A percentile compares a stretch with the other conserved stretches of the same genome.
These are phyloP conservation scores for Varecia variegata DNA, from an alignment of 2,797 vertebrate species.

Conservation along the genomic window DNA sequence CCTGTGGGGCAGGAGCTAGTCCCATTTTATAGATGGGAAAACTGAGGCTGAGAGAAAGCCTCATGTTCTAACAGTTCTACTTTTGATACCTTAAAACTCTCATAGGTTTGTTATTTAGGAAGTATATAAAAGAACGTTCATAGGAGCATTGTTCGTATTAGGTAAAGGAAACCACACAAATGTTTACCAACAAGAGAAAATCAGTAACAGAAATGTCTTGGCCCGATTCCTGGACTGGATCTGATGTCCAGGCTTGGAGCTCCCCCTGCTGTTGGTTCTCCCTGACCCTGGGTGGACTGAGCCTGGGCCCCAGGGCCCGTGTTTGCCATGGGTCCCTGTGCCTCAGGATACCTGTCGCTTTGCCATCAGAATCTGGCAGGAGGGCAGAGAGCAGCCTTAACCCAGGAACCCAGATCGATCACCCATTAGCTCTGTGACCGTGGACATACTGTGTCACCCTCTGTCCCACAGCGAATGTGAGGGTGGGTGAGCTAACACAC, in stretches of 20 bases:
- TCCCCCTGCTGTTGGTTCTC: conserved; percentile 59
- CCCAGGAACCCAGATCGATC: not conserved
- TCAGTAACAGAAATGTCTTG: not conserved
- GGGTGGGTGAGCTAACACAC: rapidly evolving
- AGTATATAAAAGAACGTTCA: not conserved
- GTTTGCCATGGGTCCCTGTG: not conserved
- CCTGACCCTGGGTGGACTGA: not conserved
- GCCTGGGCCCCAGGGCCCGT: no score
- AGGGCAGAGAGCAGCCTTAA: no score
- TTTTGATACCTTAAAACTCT: not conserved
- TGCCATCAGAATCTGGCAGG: not conserved
- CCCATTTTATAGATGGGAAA: not conserved
- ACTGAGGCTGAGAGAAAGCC: not conserved
- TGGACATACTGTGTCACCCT: not conserved
- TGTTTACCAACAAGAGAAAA: not conserved
- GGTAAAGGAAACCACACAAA: not conserved
- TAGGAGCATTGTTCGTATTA: no score
- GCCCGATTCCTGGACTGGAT: not conserved
- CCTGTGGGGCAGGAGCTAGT: rapidly evolving
- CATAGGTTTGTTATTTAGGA: not conserved
- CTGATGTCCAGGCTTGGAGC: not conserved
- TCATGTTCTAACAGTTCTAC: not conserved
- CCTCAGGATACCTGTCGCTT: not conserved
- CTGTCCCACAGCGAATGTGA: not conserved
- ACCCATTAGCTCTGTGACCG: not conserved